These are phyloP conservation scores for Micoletzkya japonica DNA, from an alignment of 2,888 invertebrate genomes.

Conservation along the genomic window DNA sequence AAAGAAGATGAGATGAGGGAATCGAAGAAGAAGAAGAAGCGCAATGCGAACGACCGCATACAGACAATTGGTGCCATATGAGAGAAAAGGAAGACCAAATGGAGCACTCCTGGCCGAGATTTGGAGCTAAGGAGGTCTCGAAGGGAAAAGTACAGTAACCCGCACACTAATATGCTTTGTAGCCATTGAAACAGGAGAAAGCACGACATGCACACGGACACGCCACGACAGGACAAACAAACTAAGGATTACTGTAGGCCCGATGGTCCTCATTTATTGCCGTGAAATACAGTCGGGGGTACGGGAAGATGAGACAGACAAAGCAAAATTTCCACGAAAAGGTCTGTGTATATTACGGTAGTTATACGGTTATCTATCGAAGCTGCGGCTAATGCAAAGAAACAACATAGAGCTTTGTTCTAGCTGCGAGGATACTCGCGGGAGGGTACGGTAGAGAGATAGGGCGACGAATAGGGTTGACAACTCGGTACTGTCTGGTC, in stretches of 20 bases:
- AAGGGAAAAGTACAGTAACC: no score
- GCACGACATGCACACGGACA: background rate
- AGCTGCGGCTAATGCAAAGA: no score
- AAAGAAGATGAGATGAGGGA: background rate
- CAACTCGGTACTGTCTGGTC: no score
- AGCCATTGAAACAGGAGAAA: conserved; percentile 2
- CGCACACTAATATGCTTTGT: background rate
- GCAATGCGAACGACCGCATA: no score
- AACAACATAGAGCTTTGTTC: no score
- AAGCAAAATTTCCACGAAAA: conserved; percentile 1
- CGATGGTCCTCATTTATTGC: background rate
- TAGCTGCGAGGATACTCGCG: no score
- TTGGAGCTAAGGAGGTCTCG: no score
- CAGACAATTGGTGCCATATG: background rate
- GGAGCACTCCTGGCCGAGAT: no score
- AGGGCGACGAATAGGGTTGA: no score
- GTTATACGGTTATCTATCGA: no score
- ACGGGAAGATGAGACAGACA: background rate
- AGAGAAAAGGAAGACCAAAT: conserved; percentile 4
- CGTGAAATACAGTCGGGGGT: background rate
- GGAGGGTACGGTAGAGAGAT: no score
- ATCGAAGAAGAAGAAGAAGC: background rate
- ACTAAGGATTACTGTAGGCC: conserved; percentile 17
- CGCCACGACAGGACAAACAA: background rate
- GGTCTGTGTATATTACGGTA: conserved; percentile 11